Percentiles rank a stretch among this genome's conserved stretches.
phyloP scores from a whole-genome alignment of 1,140 invertebrate species.

The Patella vulgata region DNA sequence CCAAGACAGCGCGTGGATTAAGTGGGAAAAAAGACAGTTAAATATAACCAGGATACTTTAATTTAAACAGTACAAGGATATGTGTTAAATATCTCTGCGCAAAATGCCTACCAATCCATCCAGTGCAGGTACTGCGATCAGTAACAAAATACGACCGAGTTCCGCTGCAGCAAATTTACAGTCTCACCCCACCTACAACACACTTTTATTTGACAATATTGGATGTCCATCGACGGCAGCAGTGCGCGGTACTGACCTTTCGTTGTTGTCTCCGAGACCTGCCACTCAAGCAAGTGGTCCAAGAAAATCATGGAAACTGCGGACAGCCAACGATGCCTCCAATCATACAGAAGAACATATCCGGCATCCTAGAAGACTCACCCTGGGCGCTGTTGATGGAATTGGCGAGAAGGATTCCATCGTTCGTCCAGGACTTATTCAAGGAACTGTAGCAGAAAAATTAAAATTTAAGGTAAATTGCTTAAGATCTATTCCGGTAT shows the following conservation, averaged over 20 bases:
- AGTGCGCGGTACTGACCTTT: slow-evolving; percentile 12
- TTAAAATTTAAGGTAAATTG: slow-evolving; percentile 47
- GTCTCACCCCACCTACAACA: slow-evolving; percentile 49
- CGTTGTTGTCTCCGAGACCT: slow-evolving; percentile 32
- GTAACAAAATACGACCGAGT: slow-evolving; percentile 53
- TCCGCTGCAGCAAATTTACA: slow-evolving; percentile 59
- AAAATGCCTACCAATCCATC: no score
- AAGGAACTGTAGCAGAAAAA: slow-evolving; percentile 29
- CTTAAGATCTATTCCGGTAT: no score
- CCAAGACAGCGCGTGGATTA: no score
- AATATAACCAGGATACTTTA: no score
- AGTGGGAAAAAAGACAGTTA: no score
- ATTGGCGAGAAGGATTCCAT: slow-evolving; percentile 40
- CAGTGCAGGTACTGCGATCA: no score
- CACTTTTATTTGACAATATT: slow-evolving; percentile 49
- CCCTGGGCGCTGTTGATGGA: slow-evolving; percentile 43
- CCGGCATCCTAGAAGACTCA: slow-evolving; percentile 43
- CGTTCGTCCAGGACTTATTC: slow-evolving; percentile 32
- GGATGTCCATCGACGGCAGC: slow-evolving; percentile 50
- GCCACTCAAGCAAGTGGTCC: slow-evolving; percentile 44
- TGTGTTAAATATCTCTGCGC: no score
- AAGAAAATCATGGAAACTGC: slow-evolving; percentile 25
- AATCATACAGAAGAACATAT: slow-evolving; percentile 31
- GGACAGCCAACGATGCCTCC: slow-evolving; percentile 18
- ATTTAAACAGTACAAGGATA: no score